Evolutionary conservation across 2,113 vertebrate species (phyloP).

Genomic region (Amblyopsis rosae): DNA sequence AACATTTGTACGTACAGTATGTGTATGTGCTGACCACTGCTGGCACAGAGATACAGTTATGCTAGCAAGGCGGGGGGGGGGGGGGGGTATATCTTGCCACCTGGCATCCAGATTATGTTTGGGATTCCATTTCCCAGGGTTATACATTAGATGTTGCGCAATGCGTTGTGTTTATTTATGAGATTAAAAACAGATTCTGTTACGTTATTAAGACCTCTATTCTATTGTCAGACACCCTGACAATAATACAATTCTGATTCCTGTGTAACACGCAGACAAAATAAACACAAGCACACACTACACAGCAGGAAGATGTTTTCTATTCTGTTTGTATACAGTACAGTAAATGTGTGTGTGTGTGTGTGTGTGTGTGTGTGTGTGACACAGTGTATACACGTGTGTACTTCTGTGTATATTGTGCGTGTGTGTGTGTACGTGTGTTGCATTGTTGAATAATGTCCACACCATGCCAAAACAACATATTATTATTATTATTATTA

Average conservation of each 20-base stretch:
- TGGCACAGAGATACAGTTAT: background rate
- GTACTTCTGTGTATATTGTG: background rate
- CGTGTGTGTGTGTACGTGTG: background rate
- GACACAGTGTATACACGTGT: background rate
- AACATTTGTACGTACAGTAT: background rate
- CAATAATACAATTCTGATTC: background rate
- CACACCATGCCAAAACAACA: conserved; percentile 14
- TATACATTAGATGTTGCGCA: conserved; percentile 1
- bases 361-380: background rate
- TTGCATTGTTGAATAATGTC: background rate
- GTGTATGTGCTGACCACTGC: background rate
- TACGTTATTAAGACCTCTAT: conserved; percentile 1
- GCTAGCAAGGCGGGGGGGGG: background rate
- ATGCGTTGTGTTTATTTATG: background rate
- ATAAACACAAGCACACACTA: conserved; percentile 5
- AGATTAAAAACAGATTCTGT: conserved; percentile 13
- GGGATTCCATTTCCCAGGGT: conserved; percentile 2
- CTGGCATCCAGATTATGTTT: background rate
- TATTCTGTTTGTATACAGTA: background rate
- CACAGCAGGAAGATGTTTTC: background rate
- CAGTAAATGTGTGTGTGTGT: background rate
- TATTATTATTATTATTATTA: background rate
- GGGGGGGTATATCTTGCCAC: background rate
- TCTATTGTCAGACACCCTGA: conserved; percentile 1
- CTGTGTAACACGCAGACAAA: background rate